A percentile compares a stretch with the other conserved stretches of the same genome.
These are phyloP conservation scores for Nemoura dubitans DNA, from an alignment of 2,888 invertebrate species.

Conservation along the genomic window DNA sequence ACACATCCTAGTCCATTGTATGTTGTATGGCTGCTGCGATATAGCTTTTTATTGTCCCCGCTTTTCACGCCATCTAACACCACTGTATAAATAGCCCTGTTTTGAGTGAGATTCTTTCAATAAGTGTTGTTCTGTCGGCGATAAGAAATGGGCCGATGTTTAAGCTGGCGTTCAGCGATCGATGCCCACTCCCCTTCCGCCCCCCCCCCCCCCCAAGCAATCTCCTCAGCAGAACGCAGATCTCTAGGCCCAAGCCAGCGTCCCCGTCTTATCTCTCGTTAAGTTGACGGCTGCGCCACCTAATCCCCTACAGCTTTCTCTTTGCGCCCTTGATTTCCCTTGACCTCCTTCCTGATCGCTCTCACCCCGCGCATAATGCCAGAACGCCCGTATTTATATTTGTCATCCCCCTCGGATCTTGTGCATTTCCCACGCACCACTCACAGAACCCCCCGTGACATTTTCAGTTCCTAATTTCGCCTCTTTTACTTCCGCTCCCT, in stretches of 20 bases:
- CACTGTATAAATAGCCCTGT: background rate
- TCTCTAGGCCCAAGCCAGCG: background rate
- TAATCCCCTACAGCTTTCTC: background rate
- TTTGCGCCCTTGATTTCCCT: background rate
- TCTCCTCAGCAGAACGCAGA: background rate
- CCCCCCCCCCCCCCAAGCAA: background rate
- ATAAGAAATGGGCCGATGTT: background rate
- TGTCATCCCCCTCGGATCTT: background rate
- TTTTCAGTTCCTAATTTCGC: background rate
- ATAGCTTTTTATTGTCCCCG: background rate
- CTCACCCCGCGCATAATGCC: background rate
- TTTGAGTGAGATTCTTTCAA: conserved; percentile 7
- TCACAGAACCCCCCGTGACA: background rate
- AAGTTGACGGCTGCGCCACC: background rate
- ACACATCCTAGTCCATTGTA: conserved; percentile 7
- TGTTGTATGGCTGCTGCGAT: background rate
- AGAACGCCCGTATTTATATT: conserved; percentile 8
- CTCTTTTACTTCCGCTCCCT: background rate
- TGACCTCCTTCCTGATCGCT: background rate
- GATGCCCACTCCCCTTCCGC: background rate
- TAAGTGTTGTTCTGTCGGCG: background rate
- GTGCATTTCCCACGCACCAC: background rate
- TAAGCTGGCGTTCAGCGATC: background rate
- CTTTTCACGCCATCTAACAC: background rate
- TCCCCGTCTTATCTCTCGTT: background rate